Evolutionary conservation across 2,888 invertebrate species (phyloP).

Genomic region (Neoascia interrupta): DNA sequence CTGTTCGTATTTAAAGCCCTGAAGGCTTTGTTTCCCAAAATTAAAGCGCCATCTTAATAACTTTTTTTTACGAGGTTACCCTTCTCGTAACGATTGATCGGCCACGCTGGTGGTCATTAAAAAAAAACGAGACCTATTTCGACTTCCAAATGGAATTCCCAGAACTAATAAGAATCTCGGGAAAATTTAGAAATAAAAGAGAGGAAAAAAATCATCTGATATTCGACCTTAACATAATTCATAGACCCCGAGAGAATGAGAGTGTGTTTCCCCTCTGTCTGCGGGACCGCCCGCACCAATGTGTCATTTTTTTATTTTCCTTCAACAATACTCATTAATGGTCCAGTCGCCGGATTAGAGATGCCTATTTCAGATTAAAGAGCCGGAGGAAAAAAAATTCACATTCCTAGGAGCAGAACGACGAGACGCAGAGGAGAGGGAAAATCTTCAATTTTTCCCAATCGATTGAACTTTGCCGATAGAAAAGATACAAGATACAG

Average conservation of each 20-base stretch:
- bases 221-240: conserved; percentile 69
- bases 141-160: conserved; percentile 48
- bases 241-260: conserved; percentile 44
- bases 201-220: conserved; percentile 49
- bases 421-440: not conserved
- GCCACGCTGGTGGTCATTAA: conserved; percentile 45
- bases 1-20: too few relatives aligned
- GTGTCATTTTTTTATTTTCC: not conserved
- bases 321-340: conserved; percentile 58
- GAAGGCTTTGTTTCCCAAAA: too few relatives aligned
- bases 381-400: not conserved
- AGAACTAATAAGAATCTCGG: conserved; percentile 52
- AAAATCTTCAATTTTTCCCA: conserved; percentile 34
- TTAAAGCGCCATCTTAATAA: too few relatives aligned
- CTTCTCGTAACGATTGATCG: not conserved
- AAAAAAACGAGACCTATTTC: conserved; percentile 4
- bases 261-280: conserved; percentile 38
- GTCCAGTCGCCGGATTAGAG: conserved; percentile 54
- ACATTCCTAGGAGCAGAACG: conserved; percentile 39
- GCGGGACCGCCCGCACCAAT: conserved; percentile 19
- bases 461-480: conserved; percentile 68
- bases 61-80: too few relatives aligned
- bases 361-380: conserved; percentile 53
- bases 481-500: too few relatives aligned
- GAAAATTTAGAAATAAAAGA: conserved; percentile 6